Base-by-base conservation (phyloP, 2,113 vertebrate species). In the Eptesicus fuscus region DNA sequence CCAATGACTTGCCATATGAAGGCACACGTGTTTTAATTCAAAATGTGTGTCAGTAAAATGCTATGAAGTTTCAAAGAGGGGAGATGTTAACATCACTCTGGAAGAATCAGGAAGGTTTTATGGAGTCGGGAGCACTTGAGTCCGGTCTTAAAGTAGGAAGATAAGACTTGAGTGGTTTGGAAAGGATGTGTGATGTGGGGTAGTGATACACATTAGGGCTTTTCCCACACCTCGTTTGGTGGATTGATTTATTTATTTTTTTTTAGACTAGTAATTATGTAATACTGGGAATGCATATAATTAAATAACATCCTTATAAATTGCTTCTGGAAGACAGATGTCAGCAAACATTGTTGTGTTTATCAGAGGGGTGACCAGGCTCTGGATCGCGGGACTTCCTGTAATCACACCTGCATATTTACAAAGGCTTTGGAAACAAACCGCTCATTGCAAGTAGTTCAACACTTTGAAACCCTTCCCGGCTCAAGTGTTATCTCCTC, bases 241-340 rank as follows among this genome's bases (percentile, higher is more conserved):
- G 95, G 67, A 82, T 12, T 71, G 86, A 88, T 93, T 94, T 28
- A 2, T 6, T 97, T 95, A 96, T 96, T 47, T 49, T 95, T 96
- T 96, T 47, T 49, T 91, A 25, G 70, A 89, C 86, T 92, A 93
- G 18, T 69, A 93, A 42, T 96, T 90, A 42, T 18, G 32, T 95
- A 95, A 85, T 93, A 25, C 22, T 83, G 28, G 63, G 82, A 49
- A 69, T 40, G 95, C 12, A 80, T 97, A 30, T 96, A 49, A 80
- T 95, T 90, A 94, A 88, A 80, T 83, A 47, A 32, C 32, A 35
- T 88, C 88, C 93, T 71, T 93, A 32, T 91, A 92, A 96, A 83
- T 86, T 90, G 86, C 78, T 88, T 91, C 37, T 97, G 85, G 89
- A 96, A 92, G 71, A 79, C 49, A 49, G 71, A 78, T n/a, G 9